A percentile compares a stretch with the other conserved stretches of the same genome.
Evolutionary conservation across 2,888 invertebrate species (phyloP).

Genomic region (Leptinotarsa juncta): DNA sequence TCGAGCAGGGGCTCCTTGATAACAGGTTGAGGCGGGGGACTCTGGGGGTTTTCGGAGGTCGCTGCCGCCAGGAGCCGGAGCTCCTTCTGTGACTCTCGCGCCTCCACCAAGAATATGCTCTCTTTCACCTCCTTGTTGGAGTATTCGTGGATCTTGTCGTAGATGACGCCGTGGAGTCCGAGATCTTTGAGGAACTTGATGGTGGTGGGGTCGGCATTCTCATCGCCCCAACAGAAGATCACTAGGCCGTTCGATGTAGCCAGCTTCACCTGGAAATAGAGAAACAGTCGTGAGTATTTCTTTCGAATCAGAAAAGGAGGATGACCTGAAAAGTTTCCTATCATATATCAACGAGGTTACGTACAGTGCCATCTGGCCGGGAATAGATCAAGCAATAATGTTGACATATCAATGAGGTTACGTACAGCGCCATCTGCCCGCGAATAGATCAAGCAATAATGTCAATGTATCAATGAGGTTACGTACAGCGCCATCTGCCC

Average conservation of each 20-base stretch:
- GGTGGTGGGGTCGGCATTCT: constrained; percentile 88
- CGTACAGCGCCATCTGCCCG: too few relatives aligned
- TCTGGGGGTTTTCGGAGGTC: constrained; percentile 55
- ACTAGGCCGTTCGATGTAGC: constrained; percentile 86
- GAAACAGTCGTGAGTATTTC: background rate
- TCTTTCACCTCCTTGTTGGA: constrained; percentile 80
- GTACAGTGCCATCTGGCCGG: too few relatives aligned
- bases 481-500: too few relatives aligned
- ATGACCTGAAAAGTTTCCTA: too few relatives aligned
- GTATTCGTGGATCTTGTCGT: constrained; percentile 89
- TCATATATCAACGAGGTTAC: too few relatives aligned
- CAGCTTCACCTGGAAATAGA: constrained; percentile 73
- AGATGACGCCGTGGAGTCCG: constrained; percentile 95
- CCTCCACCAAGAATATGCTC: constrained; percentile 85
- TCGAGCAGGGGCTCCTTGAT: constrained; percentile 51
- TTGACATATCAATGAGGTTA: too few relatives aligned
- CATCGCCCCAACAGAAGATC: constrained; percentile 98
- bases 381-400: too few relatives aligned
- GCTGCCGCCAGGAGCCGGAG: constrained; percentile 67
- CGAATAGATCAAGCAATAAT: too few relatives aligned
- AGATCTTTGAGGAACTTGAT: constrained; percentile 88
- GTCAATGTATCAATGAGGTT: too few relatives aligned
- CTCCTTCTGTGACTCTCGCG: constrained; percentile 79
- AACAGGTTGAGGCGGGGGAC: constrained; percentile 46
- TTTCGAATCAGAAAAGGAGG: too few relatives aligned